These are phyloP conservation scores for Salminus brasiliensis DNA, from an alignment of 2,113 vertebrate genomes.

Conservation along the genomic window DNA sequence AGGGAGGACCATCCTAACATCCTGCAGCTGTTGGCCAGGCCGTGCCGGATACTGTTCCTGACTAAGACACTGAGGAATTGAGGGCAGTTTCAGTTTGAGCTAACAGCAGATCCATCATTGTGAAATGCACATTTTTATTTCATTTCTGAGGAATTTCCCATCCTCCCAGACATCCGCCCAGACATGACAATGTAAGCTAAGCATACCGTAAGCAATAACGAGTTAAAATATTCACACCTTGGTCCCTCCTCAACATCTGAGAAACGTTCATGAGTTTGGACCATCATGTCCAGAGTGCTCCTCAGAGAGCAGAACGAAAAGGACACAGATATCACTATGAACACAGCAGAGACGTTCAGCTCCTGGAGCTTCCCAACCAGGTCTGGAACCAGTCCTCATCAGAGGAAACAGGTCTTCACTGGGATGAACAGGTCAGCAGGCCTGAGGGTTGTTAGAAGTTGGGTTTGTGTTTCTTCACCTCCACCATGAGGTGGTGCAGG, in stretches of 20 bases:
- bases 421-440: not conserved
- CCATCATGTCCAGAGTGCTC: not conserved
- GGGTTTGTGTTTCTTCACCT: conserved; percentile 93
- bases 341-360: not conserved
- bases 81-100: too few relatives aligned
- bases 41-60: too few relatives aligned
- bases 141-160: not conserved
- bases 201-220: not conserved
- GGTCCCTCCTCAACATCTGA: not conserved
- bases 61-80: too few relatives aligned
- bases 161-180: not conserved
- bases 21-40: too few relatives aligned
- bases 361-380: not conserved
- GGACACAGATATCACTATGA: too few relatives aligned
- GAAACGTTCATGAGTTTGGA: not conserved
- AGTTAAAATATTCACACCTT: not conserved
- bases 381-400: too few relatives aligned
- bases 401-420: too few relatives aligned
- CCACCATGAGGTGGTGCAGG: conserved; percentile 94
- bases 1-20: too few relatives aligned
- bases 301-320: not conserved
- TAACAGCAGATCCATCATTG: too few relatives aligned
- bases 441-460: conserved; percentile 87
- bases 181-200: not conserved
- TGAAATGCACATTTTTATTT: not conserved